Evolutionary conservation across 2,797 vertebrate genomes (phyloP).

Genomic region (Rhinella marina): DNA sequence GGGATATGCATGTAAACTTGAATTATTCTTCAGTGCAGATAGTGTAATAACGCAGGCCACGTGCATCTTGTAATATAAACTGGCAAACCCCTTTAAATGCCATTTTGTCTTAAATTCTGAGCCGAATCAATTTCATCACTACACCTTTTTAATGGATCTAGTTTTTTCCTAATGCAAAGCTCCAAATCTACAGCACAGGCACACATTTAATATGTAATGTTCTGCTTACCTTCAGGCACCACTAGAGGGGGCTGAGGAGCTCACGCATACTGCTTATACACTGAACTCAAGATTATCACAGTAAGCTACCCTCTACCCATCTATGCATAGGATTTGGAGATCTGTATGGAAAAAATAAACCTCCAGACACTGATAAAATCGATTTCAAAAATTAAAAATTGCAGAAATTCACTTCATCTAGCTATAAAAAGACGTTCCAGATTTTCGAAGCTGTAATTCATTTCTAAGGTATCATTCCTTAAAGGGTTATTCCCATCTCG

Average conservation of each 20-base stretch:
- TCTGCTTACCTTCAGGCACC: too few relatives aligned
- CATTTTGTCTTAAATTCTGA: neutral
- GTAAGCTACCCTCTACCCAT: too few relatives aligned
- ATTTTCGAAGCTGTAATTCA: neutral
- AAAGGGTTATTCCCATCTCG: neutral
- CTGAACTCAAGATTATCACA: too few relatives aligned
- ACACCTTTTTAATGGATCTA: neutral
- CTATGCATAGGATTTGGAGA: neutral
- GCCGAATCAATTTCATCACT: neutral
- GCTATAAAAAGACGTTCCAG: neutral
- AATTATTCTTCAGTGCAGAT: too few relatives aligned
- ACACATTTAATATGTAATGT: neutral
- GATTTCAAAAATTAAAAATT: neutral
- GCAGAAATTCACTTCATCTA: neutral
- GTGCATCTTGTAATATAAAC: too few relatives aligned
- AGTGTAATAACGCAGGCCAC: too few relatives aligned
- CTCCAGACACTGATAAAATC: neutral
- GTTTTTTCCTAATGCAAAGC: neutral
- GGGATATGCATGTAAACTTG: too few relatives aligned
- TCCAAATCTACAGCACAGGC: neutral
- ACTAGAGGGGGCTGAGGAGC: too few relatives aligned
- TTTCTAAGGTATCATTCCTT: neutral
- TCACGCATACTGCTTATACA: too few relatives aligned
- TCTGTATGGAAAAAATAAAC: neutral
- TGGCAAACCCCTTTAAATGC: neutral